Evolutionary conservation across 1,140 invertebrate species (phyloP).

Genomic region (Microplitis mediator): DNA sequence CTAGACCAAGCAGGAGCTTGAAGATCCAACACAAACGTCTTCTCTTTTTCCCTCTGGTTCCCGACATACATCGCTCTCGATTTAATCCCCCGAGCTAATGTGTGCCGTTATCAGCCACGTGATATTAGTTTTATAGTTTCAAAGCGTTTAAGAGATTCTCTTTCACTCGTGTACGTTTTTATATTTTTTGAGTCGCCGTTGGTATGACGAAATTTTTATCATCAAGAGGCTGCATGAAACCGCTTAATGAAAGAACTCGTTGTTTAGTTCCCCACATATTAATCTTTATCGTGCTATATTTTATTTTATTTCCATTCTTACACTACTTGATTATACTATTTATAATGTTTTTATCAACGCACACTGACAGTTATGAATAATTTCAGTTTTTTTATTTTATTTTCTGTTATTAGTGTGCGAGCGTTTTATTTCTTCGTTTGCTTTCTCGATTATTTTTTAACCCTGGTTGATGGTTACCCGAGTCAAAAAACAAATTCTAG

Average conservation of each 20-base stretch:
- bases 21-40: neutral
- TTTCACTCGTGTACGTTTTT: neutral
- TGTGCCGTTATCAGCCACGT: slow-evolving; percentile 20
- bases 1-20: neutral
- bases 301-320: neutral
- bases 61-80: neutral
- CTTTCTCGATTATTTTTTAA: no score
- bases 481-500: no score
- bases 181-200: slow-evolving; percentile 33
- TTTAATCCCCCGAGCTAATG: slow-evolving; percentile 6
- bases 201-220: slow-evolving; percentile 42
- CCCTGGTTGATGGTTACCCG: no score
- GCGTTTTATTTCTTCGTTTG: no score
- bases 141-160: slow-evolving; percentile 27
- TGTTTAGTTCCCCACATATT: slow-evolving; percentile 41
- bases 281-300: neutral
- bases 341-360: neutral
- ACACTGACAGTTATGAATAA: no score
- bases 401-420: no score
- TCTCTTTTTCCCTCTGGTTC: neutral
- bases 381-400: no score
- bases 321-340: neutral
- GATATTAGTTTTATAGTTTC: slow-evolving; percentile 43
- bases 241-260: slow-evolving; percentile 52
- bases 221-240: slow-evolving; percentile 33